Percentiles rank a stretch among this genome's conserved stretches.
These are phyloP conservation scores for Hemiprocne comata DNA, from an alignment of 2,113 vertebrate genomes.

Conservation along the genomic window DNA sequence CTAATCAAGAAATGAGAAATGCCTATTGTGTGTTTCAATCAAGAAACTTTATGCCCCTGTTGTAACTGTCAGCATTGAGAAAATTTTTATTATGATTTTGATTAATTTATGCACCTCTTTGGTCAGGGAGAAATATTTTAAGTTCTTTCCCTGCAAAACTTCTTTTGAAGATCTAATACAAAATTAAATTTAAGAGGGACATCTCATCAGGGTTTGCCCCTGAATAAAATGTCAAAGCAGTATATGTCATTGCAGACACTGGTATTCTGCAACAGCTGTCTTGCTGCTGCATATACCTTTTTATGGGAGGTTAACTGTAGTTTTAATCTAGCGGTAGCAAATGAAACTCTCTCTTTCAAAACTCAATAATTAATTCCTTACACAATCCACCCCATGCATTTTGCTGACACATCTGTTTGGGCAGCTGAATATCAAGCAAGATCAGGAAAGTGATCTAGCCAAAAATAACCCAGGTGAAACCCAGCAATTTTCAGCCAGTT, in stretches of 20 bases:
- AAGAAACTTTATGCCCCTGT: neutral
- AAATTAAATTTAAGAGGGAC: neutral
- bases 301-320: neutral
- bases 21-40: neutral
- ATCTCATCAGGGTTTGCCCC: neutral
- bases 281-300: neutral
- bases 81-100: neutral
- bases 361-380: constrained; percentile 18
- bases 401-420: constrained; percentile 29
- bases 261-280: neutral
- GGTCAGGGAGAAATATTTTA: neutral
- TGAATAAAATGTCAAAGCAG: constrained; percentile 21
- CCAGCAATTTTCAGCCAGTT: neutral
- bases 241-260: neutral
- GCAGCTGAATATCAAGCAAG: neutral
- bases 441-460: neutral
- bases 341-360: neutral
- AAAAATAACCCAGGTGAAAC: constrained; percentile 24
- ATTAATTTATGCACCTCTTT: neutral
- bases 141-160: neutral
- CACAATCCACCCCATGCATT: neutral
- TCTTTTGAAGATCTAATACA: neutral
- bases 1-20: neutral
- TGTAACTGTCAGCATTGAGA: neutral
- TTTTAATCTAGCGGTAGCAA: constrained; percentile 9